A percentile compares a stretch with the other conserved stretches of the same genome.
Conservation (phyloP, 2,113 vertebrate species). For the Gasterosteus nipponicus region DNA sequence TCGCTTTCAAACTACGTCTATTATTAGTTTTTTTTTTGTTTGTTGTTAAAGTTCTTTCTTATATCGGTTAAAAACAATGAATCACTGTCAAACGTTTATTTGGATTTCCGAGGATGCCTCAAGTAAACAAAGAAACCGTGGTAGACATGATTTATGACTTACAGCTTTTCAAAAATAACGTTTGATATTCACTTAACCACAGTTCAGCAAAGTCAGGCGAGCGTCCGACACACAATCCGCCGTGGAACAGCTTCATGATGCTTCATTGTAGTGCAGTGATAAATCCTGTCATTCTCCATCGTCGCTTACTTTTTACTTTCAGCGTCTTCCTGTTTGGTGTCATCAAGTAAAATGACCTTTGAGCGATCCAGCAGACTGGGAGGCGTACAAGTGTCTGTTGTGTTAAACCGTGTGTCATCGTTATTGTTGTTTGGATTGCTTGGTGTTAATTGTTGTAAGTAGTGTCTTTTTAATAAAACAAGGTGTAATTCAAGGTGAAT, state of each 20-base stretch:
- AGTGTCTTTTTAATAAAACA: background rate
- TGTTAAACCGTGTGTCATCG: background rate
- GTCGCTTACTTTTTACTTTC: too few relatives aligned
- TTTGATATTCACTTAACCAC: background rate
- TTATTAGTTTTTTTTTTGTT: background rate
- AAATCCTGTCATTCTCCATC: background rate
- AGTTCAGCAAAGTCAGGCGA: background rate
- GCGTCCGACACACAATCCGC: background rate
- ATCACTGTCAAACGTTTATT: slow-evolving; percentile 12
- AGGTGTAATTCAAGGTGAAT: background rate
- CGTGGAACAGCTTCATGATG: too few relatives aligned
- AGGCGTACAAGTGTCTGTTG: too few relatives aligned
- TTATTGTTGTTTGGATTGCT: background rate
- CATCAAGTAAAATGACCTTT: background rate
- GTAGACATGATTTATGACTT: slow-evolving; percentile 23
- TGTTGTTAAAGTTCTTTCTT: background rate
- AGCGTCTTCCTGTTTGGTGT: background rate
- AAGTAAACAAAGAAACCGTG: background rate
- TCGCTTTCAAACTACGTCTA: background rate
- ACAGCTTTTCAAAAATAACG: background rate
- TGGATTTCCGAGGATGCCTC: slow-evolving; percentile 12
- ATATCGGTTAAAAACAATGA: slow-evolving; percentile 25
- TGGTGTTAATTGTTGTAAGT: background rate
- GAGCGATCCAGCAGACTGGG: background rate
- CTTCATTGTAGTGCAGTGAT: background rate